A percentile compares a stretch with the other conserved stretches of the same genome.
These are phyloP conservation scores for Invenusta paracnida DNA, from an alignment of 2,888 invertebrate genomes.

Conservation along the genomic window DNA sequence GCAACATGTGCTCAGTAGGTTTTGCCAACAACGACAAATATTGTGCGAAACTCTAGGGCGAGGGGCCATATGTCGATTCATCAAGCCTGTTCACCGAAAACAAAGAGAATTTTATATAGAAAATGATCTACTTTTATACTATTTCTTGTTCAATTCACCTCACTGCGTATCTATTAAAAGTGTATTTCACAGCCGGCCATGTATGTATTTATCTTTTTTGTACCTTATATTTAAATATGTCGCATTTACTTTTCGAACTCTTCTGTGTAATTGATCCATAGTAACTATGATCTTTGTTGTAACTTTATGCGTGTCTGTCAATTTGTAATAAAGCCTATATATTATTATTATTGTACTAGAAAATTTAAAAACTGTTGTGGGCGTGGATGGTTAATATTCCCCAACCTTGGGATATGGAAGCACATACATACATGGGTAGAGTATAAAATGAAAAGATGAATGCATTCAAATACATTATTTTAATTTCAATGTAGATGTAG, in stretches of 20 bases:
- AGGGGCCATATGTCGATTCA: background rate
- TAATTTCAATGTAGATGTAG: no score
- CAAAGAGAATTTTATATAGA: background rate
- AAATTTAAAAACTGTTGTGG: no score
- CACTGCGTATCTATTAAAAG: background rate
- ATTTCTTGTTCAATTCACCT: background rate
- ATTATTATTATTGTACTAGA: no score
- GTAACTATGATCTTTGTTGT: background rate
- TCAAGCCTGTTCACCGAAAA: background rate
- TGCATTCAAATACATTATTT: no score
- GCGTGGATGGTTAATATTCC: no score
- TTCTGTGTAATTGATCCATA: no score
- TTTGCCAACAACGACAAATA: conserved; percentile 13
- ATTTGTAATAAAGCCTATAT: background rate
- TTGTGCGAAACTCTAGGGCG: background rate
- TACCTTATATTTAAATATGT: background rate
- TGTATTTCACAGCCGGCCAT: background rate
- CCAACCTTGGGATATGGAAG: no score
- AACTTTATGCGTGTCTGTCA: background rate
- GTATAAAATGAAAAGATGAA: no score
- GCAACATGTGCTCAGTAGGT: background rate
- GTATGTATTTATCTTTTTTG: no score
- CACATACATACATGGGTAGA: no score
- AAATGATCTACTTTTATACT: background rate
- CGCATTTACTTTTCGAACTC: background rate